Conservation (phyloP, 1,140 invertebrate genomes). For the Chironomus tepperi region DNA sequence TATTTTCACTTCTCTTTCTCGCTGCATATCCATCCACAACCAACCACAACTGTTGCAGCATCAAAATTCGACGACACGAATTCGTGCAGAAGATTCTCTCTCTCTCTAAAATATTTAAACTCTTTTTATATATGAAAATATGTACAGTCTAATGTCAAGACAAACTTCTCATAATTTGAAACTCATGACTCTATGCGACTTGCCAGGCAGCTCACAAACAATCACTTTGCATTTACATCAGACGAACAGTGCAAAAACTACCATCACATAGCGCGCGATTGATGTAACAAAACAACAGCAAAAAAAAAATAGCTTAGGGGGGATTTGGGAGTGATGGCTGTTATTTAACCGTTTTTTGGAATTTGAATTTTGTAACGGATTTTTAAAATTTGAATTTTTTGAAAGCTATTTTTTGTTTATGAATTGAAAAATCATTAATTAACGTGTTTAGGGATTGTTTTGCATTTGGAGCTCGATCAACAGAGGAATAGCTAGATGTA, state of each 20-base stretch:
- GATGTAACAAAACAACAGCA: not conserved
- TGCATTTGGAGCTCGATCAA: too few species aligned
- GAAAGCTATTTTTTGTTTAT: too few species aligned
- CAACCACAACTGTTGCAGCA: too few species aligned
- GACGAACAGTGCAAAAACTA: slow-evolving; percentile 11
- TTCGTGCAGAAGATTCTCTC: slow-evolving; percentile 20
- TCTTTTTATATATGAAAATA: not conserved
- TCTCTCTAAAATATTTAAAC: slow-evolving; percentile 1
- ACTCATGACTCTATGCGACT: not conserved
- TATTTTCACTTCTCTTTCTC: not conserved
- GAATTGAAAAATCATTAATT: too few species aligned
- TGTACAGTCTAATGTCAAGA: slow-evolving; percentile 22
- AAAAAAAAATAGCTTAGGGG: too few species aligned
- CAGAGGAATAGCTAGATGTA: too few species aligned
- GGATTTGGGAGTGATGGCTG: too few species aligned
- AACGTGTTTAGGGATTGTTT: too few species aligned
- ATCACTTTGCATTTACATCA: slow-evolving; percentile 21
- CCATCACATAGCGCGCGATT: not conserved
- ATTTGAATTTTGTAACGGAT: too few species aligned
- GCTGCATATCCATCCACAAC: not conserved
- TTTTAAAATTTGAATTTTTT: too few species aligned
- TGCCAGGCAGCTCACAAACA: not conserved
- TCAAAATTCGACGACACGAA: not conserved
- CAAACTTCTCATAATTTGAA: slow-evolving; percentile 19
- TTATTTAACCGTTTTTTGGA: too few species aligned